Evolutionary conservation across 2,888 invertebrate genomes (phyloP), one percentile per base, ranked within the genome.

Genomic region (Frankliniella intonsa): DNA sequence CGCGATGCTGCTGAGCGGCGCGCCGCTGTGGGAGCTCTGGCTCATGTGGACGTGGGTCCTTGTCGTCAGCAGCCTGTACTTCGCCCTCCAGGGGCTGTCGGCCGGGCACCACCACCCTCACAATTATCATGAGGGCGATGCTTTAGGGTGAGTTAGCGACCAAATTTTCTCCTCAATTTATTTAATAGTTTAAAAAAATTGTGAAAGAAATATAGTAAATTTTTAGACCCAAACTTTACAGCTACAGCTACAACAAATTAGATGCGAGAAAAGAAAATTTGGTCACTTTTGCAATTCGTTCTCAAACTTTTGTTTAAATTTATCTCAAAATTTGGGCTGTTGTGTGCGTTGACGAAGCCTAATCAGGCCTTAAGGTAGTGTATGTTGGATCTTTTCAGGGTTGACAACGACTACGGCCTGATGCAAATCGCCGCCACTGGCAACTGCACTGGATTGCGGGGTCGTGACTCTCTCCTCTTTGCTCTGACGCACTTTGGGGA

Each of bases 51-150:
- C 91, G 0, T 87, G 90, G 84, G 90, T 92, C n/a, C 86, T 90
- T 49, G 85, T 90, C 25, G 86, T 90, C 0, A 89, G 89, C 1
- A 93, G 94, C 84, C 90, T 92, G 80, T 85, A 90, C 0, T 94
- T 95, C 86, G 89, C 88, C 17, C 84, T 90, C 1, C 91, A 94
- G 82, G 94, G 92, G 2, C 86, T 93, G 0, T 94, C 92, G 86
- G 94, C 94, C 0, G 94, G 92, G 0, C 95, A 95, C 88, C 94
- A 95, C 86, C 94, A 95, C 86, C 94, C 95, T 0, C 91, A 91
- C 55, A 92, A 94, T 83, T 93, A 93, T 85, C 95, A 95, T 86
- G 94, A 94, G 85, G 94, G 94, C 3, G 95, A 95, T 87, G 88
- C 91, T 81, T 89, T 90, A 69, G 90, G 91, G 93, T 93, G 88